Evolutionary conservation across 2,797 vertebrate species (phyloP).

Genomic region (Platyrinchus mystaceus): DNA sequence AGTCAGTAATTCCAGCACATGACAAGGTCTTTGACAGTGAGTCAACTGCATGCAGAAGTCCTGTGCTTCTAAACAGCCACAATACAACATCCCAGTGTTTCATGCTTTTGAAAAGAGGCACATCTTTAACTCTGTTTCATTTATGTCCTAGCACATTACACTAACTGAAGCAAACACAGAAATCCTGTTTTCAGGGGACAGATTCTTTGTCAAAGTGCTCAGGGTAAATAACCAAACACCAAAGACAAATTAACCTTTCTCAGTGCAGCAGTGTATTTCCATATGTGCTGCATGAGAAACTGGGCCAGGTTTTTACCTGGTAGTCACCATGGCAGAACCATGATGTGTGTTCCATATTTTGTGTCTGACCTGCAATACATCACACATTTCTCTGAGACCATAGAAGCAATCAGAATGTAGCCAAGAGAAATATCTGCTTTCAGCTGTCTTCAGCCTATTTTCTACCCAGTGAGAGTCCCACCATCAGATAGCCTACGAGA

Average conservation of each 20-base stretch:
- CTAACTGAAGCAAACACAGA: not conserved
- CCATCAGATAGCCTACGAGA: not conserved
- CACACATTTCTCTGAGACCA: not conserved
- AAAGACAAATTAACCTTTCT: not conserved
- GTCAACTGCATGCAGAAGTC: not conserved
- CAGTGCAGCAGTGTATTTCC: not conserved
- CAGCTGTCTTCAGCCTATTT: not conserved
- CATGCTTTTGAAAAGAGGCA: not conserved
- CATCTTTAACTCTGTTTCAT: not conserved
- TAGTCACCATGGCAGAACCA: not conserved
- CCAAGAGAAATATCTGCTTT: not conserved
- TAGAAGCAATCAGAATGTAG: not conserved
- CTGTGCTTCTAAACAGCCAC: not conserved
- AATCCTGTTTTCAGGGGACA: not conserved
- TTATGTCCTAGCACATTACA: not conserved
- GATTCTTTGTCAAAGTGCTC: not conserved
- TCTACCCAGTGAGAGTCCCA: not conserved
- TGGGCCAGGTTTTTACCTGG: not conserved
- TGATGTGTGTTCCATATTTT: not conserved
- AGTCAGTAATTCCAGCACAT: not conserved
- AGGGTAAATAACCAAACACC: not conserved
- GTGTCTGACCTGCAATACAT: not conserved
- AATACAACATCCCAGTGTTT: not conserved
- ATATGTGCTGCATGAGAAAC: not conserved
- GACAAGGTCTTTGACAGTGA: not conserved